These are phyloP conservation scores for Drosophila acutilabella DNA, from an alignment of 2,888 invertebrate genomes.

Conservation along the genomic window DNA sequence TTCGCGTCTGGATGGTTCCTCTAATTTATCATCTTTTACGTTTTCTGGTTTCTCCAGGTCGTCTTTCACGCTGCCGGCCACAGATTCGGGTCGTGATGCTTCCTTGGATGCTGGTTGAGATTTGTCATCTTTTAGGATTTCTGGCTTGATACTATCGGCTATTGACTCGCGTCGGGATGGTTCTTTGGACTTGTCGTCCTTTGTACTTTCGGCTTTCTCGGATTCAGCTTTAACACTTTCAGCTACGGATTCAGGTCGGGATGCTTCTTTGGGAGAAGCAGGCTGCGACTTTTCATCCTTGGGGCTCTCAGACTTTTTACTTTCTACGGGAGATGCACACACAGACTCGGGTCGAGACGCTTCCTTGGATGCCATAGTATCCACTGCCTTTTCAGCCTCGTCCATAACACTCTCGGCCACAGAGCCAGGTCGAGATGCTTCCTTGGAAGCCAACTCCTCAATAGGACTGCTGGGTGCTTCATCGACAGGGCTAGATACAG, in stretches of 20 bases:
- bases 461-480: slow-evolving; percentile 47
- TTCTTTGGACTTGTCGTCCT: slow-evolving; percentile 29
- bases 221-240: slow-evolving; percentile 25
- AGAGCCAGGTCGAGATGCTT: slow-evolving; percentile 2
- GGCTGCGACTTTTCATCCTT: slow-evolving; percentile 14
- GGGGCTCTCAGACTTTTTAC: background rate
- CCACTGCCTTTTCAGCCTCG: background rate
- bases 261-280: slow-evolving; percentile 2
- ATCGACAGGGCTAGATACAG: slow-evolving; percentile 49
- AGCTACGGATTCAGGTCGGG: too few species aligned
- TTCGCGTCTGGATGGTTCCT: slow-evolving; percentile 28
- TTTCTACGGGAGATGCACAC: background rate
- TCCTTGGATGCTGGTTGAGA: slow-evolving; percentile 37
- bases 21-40: slow-evolving; percentile 30
- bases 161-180: slow-evolving; percentile 48
- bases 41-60: slow-evolving; percentile 13
- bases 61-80: slow-evolving; percentile 27
- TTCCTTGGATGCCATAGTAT: too few species aligned
- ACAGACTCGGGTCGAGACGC: background rate
- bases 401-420: slow-evolving; percentile 23
- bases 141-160: slow-evolving; percentile 30
- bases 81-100: slow-evolving; percentile 49
- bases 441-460: background rate
- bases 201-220: slow-evolving; percentile 12
- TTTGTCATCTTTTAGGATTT: slow-evolving; percentile 23